Base-by-base conservation (phyloP, 1,140 invertebrate species). In the Ceratina australensis region DNA sequence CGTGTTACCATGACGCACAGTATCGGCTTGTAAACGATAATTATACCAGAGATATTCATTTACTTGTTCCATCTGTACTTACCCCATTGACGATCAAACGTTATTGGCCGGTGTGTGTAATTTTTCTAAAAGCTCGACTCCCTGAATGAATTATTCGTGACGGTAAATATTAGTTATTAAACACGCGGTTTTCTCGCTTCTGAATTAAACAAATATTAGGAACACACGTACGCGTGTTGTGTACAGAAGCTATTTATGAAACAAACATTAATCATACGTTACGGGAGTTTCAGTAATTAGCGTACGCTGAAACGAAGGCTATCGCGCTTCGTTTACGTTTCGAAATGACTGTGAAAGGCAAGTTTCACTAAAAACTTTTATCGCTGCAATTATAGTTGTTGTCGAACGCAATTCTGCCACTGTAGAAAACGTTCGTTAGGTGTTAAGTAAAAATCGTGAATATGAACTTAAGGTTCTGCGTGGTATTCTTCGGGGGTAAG, bases 401-500 rank as follows among this genome's bases (percentile, higher is more conserved):
- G n/a, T 7, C 15, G 18, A 56, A 15, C 24, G 3, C 1, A 52
- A 26, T 28, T 26, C 16, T n/a, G 10, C 54, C 52, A 1, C 12
- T 56, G 3, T 28, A 3, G 7, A n/a, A 26, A 65, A 26, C 15
- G 26, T 72, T 63, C 24, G 0, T 10, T 3, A 16, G 5, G 33
- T 18, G 8, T 33, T 18, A 52, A 12, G 47, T 26, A 22, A 18
- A 16, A 60, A 13, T 63, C 1, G 71, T 2, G 15, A 64, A 13
- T 2, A 66, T 66, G 60, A 26, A 52, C 4, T 15, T 2, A 22
- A 66, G 15, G 33, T 15, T 73, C 16, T 73, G 42, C 28, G 13
- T n/a, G n/a, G 26, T 22, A 1, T 54, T 50, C 15, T 65, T 65
- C 5, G 49, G 15, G 15, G 72, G 60, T 73, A 73, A 73, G 50